phyloP scores from a whole-genome alignment of 2,113 vertebrate genomes.

The Pelecanoides urinatrix region DNA sequence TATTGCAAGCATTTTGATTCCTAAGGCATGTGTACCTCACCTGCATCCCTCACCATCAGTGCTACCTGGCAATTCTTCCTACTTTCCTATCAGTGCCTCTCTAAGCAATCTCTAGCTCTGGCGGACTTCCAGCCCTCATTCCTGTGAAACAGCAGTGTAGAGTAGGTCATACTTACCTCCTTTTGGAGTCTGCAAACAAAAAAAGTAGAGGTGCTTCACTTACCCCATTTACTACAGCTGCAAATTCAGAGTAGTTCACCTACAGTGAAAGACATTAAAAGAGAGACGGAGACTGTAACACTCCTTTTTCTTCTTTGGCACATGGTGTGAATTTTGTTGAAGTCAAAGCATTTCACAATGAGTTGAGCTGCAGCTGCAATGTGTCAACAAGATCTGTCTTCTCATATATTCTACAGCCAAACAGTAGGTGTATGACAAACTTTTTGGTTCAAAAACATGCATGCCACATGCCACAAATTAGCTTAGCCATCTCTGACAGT shows the following conservation, averaged over 20 bases:
- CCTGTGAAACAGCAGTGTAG: not conserved
- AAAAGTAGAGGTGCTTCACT: not conserved
- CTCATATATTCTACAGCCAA: conserved; percentile 55
- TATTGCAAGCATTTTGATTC: not conserved
- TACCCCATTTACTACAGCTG: not conserved
- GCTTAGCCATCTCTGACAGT: not conserved
- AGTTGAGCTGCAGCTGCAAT: conserved; percentile 39
- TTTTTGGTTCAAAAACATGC: conserved; percentile 30
- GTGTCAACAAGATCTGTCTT: conserved; percentile 64
- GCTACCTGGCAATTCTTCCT: not conserved
- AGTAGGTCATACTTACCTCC: not conserved
- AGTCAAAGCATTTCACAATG: conserved; percentile 60
- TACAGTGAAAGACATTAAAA: not conserved
- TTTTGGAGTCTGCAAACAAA: not conserved
- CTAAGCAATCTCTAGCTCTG: not conserved
- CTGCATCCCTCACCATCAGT: not conserved
- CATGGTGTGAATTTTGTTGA: conserved; percentile 45
- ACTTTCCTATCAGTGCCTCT: not conserved
- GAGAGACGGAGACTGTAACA: not conserved
- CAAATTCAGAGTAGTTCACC: not conserved
- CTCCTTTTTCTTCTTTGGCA: conserved; percentile 20
- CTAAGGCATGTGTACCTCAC: not conserved
- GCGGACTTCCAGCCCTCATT: not conserved
- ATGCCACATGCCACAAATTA: conserved; percentile 11
- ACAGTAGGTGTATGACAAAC: conserved; percentile 47